phyloP scores from a whole-genome alignment of 1,140 invertebrate genomes.

The Cataglyphis hispanica region DNA sequence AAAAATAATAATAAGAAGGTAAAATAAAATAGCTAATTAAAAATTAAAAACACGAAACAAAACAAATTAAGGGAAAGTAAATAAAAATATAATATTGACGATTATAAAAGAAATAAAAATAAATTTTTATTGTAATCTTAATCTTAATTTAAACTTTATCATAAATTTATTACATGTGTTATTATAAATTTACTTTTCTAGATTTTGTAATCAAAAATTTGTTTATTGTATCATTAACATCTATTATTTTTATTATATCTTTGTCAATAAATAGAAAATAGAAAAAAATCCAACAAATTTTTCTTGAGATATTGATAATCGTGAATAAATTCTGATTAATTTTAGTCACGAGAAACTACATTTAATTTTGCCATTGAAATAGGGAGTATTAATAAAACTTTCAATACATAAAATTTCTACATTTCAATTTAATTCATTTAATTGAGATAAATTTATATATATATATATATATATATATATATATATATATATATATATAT shows the following conservation, averaged over 20 bases:
- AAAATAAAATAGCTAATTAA: too few relatives aligned
- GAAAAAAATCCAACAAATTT: neutral
- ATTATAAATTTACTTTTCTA: neutral
- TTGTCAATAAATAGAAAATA: neutral
- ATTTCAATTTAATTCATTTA: neutral
- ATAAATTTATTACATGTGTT: neutral
- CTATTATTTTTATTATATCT: neutral
- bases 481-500: too few relatives aligned
- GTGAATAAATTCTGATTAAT: neutral
- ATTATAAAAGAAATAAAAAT: neutral
- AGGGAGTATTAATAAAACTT: neutral
- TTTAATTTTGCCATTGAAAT: neutral
- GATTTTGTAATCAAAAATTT: neutral
- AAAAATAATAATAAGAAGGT: too few relatives aligned
- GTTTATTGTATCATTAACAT: neutral
- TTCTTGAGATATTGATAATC: neutral
- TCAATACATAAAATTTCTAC: neutral
- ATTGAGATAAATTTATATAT: too few relatives aligned
- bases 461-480: too few relatives aligned
- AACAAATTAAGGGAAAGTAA: too few relatives aligned
- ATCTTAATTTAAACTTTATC: neutral
- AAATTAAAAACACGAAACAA: too few relatives aligned
- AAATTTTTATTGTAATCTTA: neutral
- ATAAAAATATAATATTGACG: too few relatives aligned
- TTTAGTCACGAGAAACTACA: neutral